phyloP scores from a whole-genome alignment of 2,888 invertebrate species.

The Caradrina clavipalpis region DNA sequence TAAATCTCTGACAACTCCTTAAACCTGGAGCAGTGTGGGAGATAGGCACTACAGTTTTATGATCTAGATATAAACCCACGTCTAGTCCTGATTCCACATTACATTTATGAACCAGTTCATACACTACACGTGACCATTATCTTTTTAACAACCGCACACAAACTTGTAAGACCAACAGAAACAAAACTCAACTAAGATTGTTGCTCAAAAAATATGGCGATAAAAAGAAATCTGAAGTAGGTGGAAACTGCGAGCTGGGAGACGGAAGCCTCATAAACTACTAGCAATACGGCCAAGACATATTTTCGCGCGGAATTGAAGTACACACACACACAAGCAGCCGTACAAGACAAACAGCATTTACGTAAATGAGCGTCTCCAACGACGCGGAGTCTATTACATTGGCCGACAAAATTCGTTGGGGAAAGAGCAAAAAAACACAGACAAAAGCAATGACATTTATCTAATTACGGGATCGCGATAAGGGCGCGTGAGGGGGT shows the following conservation, averaged over 20 bases:
- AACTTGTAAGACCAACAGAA: constrained; percentile 38
- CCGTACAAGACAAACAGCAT: constrained; percentile 64
- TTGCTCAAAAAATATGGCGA: constrained; percentile 57
- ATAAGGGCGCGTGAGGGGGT: constrained; percentile 79
- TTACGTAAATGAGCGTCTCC: constrained; percentile 71
- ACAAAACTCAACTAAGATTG: constrained; percentile 34
- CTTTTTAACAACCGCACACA: constrained; percentile 23
- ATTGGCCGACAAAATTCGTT: constrained; percentile 74
- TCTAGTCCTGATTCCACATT: constrained; percentile 8
- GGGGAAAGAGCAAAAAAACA: constrained; percentile 73
- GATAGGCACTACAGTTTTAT: constrained; percentile 31
- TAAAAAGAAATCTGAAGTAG: constrained; percentile 66
- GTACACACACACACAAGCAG: constrained; percentile 58
- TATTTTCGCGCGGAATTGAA: constrained; percentile 67
- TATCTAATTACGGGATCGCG: constrained; percentile 90
- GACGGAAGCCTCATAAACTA: constrained; percentile 68
- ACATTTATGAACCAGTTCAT: constrained; percentile 19
- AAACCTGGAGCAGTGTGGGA: constrained; percentile 5
- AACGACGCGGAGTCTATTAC: constrained; percentile 75
- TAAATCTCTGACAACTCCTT: constrained; percentile 13
- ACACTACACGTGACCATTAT: constrained; percentile 16
- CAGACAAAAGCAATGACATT: constrained; percentile 89
- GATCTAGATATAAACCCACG: constrained; percentile 29
- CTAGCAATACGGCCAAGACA: constrained; percentile 66
- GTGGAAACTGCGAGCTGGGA: constrained; percentile 64